Evolutionary conservation across 2,113 vertebrate genomes (phyloP), one percentile per base, ranked within the genome.

Genomic region (Picathartes gymnocephalus): DNA sequence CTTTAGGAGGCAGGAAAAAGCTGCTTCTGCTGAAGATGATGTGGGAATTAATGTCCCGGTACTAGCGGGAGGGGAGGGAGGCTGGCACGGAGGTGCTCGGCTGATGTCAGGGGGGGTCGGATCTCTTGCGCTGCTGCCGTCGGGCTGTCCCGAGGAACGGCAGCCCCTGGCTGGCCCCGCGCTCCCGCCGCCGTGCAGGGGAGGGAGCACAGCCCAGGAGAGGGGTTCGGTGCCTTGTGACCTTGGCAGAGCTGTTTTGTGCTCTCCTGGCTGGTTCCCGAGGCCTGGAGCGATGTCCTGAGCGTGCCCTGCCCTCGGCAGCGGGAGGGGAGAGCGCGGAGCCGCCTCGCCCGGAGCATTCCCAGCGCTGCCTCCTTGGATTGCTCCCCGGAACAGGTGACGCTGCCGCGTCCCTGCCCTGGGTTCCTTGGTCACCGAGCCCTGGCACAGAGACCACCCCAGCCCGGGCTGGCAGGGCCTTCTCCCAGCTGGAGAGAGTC

Each of bases 81-180:
- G 64, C 2, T 2, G 5, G 19, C 54, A 7, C 7, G 85, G 30
- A 9, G 44, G 4, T 0, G 66, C 47, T 56, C 7, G 58, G 70
- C 39, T 11, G 88, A 2, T 9, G 61, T 0, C 4, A 50, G 5
- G 4, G 30, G 15, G 10, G n/a, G 10, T 16, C 0, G 7, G 50
- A 50, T 25, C 44, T 33, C 45, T 0, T 0, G 6, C 39, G 53
- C 35, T 11, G 74, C 71, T 68, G 37, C 51, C 23, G 0, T 0
- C 7, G 62, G 35, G 45, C 13, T 33, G 40, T 35, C 78, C 79
- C 10, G 0, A 22, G 4, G 37, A 2, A 0, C 8, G 48, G 4
- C 45, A 27, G 5, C 24, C 62, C 79, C 48, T 14, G 45, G 28
- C 10, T 3, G 23, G 13, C 37, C 30, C 30, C 35, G 9, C 39